Conservation (phyloP, 2,797 vertebrate genomes). For the Sternarchorhynchus goeldii region DNA sequence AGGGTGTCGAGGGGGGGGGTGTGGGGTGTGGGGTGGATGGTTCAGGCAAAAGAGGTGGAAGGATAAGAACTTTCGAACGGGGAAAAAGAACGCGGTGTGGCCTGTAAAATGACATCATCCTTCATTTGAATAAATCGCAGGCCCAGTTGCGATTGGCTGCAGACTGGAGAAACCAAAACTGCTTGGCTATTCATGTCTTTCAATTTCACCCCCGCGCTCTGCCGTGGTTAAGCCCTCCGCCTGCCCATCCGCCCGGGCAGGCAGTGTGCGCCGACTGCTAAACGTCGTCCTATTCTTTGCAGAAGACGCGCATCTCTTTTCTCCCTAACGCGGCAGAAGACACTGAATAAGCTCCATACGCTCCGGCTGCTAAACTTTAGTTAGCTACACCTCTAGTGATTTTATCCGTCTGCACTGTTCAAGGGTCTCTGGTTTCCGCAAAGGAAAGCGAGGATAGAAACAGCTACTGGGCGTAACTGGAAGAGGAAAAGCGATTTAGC, state of each 20-base stretch:
- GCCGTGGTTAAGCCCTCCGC: constrained; percentile 57
- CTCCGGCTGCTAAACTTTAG: constrained; percentile 32
- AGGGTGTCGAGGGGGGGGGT: constrained; percentile 18
- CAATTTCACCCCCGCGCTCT: constrained; percentile 67
- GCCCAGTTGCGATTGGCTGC: constrained; percentile 68
- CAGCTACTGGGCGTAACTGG: constrained; percentile 75
- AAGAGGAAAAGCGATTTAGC: constrained; percentile 42
- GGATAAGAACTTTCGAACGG: constrained; percentile 33
- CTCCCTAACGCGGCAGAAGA: constrained; percentile 26
- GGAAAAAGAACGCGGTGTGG: constrained; percentile 67
- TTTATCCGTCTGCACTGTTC: not conserved
- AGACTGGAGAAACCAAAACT: constrained; percentile 65
- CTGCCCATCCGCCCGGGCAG: constrained; percentile 23
- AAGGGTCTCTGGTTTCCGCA: not conserved
- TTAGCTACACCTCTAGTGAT: too few species aligned
- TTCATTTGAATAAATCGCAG: constrained; percentile 76
- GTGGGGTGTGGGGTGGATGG: constrained; percentile 61
- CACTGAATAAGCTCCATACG: not conserved
- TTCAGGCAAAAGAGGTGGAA: constrained; percentile 39
- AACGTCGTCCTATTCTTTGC: constrained; percentile 70
- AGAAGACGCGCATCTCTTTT: constrained; percentile 53
- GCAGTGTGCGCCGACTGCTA: constrained; percentile 49
- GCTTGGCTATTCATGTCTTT: constrained; percentile 71
- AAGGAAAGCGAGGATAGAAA: constrained; percentile 36
- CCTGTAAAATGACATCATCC: constrained; percentile 78